These are phyloP conservation scores for Cataglyphis cursor DNA, from an alignment of 2,888 invertebrate genomes.

Conservation along the genomic window DNA sequence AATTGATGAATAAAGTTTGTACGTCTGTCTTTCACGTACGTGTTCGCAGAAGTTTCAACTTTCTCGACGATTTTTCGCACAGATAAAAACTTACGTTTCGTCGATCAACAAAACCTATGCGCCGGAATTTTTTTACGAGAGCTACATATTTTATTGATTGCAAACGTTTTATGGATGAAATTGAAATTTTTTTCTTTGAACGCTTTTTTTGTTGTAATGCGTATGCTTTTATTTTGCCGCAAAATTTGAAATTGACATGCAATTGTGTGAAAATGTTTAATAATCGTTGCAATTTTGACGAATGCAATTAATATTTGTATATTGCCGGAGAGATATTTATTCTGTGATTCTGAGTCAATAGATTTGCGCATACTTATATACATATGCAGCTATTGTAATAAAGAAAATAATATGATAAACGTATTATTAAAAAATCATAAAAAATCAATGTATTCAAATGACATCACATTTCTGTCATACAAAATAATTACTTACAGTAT, in stretches of 20 bases:
- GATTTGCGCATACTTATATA: neutral
- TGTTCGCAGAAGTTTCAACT: neutral
- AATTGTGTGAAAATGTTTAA: constrained; percentile 9
- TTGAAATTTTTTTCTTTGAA: constrained; percentile 31
- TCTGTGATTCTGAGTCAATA: neutral
- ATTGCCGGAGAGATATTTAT: neutral
- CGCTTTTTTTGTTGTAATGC: neutral
- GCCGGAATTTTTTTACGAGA: constrained; percentile 25
- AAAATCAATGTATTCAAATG: neutral
- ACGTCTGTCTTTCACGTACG: neutral
- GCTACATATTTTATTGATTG: constrained; percentile 20
- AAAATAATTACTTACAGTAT: neutral
- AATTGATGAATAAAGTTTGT: neutral
- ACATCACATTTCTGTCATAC: neutral
- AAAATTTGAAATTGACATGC: constrained; percentile 16
- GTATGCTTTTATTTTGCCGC: neutral
- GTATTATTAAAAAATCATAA: neutral
- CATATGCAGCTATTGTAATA: neutral
- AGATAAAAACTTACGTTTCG: neutral
- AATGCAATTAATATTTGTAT: neutral
- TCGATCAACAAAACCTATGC: neutral
- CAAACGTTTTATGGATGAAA: neutral
- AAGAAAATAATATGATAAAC: neutral
- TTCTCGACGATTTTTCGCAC: neutral
- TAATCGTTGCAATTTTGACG: constrained; percentile 3